phyloP scores from a whole-genome alignment of 2,113 vertebrate genomes.

The Zootoca vivipara region DNA sequence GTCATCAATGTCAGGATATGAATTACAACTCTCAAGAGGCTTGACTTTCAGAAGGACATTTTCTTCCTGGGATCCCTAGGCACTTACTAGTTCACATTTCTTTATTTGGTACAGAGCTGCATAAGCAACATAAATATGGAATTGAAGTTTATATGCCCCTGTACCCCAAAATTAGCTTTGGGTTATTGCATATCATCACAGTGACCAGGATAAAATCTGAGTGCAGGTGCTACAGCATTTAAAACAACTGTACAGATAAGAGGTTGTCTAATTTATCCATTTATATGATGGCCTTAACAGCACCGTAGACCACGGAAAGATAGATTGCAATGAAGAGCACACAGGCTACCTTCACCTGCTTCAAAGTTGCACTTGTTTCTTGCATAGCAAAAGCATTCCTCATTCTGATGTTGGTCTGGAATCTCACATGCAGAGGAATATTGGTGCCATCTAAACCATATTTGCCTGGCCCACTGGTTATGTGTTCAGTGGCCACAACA shows the following conservation, averaged over 20 bases:
- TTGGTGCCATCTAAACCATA: neutral
- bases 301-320: neutral
- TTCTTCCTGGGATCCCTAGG: neutral
- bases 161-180: neutral
- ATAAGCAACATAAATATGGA: neutral
- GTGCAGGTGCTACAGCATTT: neutral
- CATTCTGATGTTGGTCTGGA: slow-evolving; percentile 19
- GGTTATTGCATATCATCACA: neutral
- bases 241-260: neutral
- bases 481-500: neutral
- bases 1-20: neutral
- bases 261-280: neutral
- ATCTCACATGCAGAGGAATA: slow-evolving; percentile 14
- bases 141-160: neutral
- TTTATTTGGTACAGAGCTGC: neutral
- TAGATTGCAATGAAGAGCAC: slow-evolving; percentile 29
- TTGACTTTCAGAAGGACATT: neutral
- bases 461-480: slow-evolving; percentile 1
- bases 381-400: neutral
- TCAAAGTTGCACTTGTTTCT: neutral
- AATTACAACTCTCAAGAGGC: neutral
- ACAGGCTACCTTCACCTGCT: neutral
- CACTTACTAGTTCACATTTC: neutral
- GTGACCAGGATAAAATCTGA: neutral
- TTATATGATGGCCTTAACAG: slow-evolving; percentile 44